phyloP scores from a whole-genome alignment of 1,140 invertebrate species.

The Agraylea sexmaculata region DNA sequence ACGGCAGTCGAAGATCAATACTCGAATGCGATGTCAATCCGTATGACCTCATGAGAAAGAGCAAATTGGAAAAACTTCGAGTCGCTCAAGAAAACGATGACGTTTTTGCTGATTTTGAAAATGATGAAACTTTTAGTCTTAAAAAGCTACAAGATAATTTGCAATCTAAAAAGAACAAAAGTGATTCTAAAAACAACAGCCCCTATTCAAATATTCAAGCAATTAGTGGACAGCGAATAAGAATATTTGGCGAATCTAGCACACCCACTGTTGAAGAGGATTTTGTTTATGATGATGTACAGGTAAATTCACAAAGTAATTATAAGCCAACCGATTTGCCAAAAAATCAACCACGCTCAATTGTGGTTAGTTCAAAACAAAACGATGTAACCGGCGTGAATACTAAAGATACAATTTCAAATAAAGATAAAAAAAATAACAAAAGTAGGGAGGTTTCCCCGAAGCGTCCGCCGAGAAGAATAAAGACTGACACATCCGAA shows the following conservation, averaged over 20 bases:
- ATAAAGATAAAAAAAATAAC: neutral
- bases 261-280: constrained; percentile 27
- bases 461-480: constrained; percentile 29
- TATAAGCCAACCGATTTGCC: no score
- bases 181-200: constrained; percentile 19
- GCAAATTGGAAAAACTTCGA: constrained; percentile 20
- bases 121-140: constrained; percentile 22
- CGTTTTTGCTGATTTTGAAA: constrained; percentile 18
- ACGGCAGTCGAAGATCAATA: constrained; percentile 53
- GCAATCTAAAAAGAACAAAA: constrained; percentile 14
- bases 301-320: constrained; percentile 22
- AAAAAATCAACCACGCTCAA: no score
- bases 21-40: constrained; percentile 76
- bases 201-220: constrained; percentile 42
- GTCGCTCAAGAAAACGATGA: constrained; percentile 11
- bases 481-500: constrained; percentile 21
- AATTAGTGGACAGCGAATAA: constrained; percentile 45
- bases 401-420: no score
- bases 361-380: no score
- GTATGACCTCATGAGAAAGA: constrained; percentile 59
- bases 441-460: constrained; percentile 20
- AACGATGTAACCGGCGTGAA: no score
- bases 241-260: constrained; percentile 36
- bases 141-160: constrained; percentile 18
- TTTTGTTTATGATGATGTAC: constrained; percentile 34